These are phyloP conservation scores for Stratiomys singularior DNA, from an alignment of 2,888 invertebrate genomes.

Conservation along the genomic window DNA sequence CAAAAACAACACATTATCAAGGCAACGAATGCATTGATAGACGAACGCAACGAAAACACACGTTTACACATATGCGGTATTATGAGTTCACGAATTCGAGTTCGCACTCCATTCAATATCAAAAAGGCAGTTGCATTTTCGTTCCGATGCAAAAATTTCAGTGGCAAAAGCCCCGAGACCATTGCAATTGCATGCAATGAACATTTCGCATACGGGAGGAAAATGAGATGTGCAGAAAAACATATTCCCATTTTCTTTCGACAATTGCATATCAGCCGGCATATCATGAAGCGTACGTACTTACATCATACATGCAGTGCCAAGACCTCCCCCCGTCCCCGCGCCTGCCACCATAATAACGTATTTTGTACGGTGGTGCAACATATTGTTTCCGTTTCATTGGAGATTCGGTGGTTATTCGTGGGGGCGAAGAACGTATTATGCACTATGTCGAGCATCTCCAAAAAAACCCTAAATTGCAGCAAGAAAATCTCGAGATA, in stretches of 20 bases:
- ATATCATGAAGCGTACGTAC: too few relatives aligned
- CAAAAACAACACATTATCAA: constrained; percentile 32
- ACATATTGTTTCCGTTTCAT: constrained; percentile 19
- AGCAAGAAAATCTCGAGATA: constrained; percentile 1
- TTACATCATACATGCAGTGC: too few relatives aligned
- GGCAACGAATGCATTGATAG: constrained; percentile 16
- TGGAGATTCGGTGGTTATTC: neutral
- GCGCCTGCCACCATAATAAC: neutral
- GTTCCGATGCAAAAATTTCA: constrained; percentile 24
- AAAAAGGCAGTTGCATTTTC: constrained; percentile 21
- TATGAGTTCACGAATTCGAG: constrained; percentile 21
- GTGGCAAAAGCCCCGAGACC: neutral
- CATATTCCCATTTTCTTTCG: constrained; percentile 25
- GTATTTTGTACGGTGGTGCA: neutral
- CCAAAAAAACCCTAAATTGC: neutral
- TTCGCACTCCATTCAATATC: neutral
- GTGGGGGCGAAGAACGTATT: neutral
- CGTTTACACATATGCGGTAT: constrained; percentile 18
- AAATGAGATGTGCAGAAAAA: neutral
- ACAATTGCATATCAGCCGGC: constrained; percentile 27
- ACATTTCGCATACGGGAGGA: neutral
- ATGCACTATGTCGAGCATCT: neutral
- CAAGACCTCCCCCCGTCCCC: neutral
- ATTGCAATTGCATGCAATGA: constrained; percentile 16
- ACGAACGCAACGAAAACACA: constrained; percentile 5